phyloP scores from a whole-genome alignment of 2,888 invertebrate genomes.

The Polyommatus iphigenia region DNA sequence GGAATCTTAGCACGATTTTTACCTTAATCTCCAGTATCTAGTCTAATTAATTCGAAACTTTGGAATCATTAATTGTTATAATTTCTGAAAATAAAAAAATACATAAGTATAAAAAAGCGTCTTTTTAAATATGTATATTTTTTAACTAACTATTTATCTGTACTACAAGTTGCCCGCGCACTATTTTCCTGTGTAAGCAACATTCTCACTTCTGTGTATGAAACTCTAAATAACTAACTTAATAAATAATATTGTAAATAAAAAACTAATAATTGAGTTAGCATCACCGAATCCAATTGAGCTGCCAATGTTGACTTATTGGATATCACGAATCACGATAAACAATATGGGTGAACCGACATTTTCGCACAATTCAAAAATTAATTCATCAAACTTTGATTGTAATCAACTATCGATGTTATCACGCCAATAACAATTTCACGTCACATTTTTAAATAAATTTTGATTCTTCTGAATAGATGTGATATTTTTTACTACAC shows the following conservation, averaged over 20 bases:
- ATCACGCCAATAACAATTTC: background rate
- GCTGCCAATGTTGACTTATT: slow-evolving; percentile 10
- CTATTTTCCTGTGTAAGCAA: no score
- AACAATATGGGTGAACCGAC: slow-evolving; percentile 18
- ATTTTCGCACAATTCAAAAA: slow-evolving; percentile 25
- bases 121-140: no score
- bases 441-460: background rate
- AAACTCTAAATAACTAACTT: background rate
- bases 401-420: slow-evolving; percentile 22
- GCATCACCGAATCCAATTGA: slow-evolving; percentile 20
- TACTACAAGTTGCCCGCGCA: no score
- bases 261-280: slow-evolving; percentile 20
- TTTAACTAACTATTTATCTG: no score
- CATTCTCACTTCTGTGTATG: no score
- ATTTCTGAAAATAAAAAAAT: no score
- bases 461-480: background rate
- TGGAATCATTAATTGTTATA: no score
- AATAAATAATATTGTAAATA: background rate
- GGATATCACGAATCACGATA: slow-evolving; percentile 15
- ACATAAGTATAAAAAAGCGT: no score
- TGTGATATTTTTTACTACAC: no score
- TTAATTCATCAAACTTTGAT: slow-evolving; percentile 28
- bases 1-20: no score
- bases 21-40: no score
- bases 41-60: no score